These are phyloP conservation scores for Pyrrhosoma nymphula DNA, from an alignment of 2,888 invertebrate species.

Conservation along the genomic window DNA sequence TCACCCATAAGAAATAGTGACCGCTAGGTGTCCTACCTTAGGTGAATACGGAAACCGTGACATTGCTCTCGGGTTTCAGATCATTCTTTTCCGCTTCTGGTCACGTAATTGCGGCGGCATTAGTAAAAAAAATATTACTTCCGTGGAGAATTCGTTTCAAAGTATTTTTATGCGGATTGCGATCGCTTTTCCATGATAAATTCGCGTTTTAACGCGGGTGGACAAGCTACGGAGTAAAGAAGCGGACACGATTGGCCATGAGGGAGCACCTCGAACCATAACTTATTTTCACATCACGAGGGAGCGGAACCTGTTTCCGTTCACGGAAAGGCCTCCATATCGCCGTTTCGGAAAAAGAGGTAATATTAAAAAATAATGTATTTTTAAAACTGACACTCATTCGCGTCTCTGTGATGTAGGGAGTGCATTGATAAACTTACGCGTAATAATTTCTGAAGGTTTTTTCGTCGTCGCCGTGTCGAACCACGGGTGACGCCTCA, in stretches of 20 bases:
- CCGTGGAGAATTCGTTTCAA: neutral
- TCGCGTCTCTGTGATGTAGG: neutral
- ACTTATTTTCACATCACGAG: neutral
- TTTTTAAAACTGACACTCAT: neutral
- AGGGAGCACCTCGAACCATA: neutral
- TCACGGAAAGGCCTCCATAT: neutral
- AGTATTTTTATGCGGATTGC: neutral
- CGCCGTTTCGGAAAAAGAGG: neutral
- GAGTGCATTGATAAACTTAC: neutral
- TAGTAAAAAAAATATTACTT: neutral
- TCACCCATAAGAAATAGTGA: neutral
- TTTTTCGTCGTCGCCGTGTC: neutral
- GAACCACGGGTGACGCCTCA: neutral
- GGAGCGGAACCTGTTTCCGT: neutral
- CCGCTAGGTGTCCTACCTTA: neutral
- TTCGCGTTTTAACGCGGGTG: neutral
- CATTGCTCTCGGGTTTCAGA: neutral
- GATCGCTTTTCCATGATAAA: neutral
- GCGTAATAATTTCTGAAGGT: neutral
- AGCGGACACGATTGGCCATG: neutral
- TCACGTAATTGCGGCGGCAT: neutral
- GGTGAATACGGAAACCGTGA: neutral
- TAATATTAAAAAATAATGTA: neutral
- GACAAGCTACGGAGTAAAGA: neutral
- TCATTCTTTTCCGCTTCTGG: conserved; percentile 1